phyloP scores from a whole-genome alignment of 2,888 invertebrate species.

The Gymnoscelis rufifasciata region DNA sequence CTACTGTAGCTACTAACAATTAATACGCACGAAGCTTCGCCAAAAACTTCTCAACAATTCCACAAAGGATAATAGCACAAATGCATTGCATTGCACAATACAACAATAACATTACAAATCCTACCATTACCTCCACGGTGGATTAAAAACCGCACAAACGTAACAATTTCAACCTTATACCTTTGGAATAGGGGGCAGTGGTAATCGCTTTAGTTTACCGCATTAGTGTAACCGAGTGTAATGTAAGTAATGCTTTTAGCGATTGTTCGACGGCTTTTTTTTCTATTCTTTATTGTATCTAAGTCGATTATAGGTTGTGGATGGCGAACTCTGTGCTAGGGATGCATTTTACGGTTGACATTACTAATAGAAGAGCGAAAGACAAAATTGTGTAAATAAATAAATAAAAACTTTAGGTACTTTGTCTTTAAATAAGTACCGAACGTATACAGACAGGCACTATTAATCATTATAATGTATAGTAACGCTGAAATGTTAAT shows the following conservation, averaged over 20 bases:
- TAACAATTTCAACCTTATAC: conserved; percentile 20
- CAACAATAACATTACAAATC: conserved; percentile 25
- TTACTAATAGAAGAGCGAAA: too few species aligned
- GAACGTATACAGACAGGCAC: too few species aligned
- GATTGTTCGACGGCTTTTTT: conserved; percentile 22
- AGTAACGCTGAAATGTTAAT: too few species aligned
- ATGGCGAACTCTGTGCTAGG: too few species aligned
- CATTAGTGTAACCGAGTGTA: conserved; percentile 36
- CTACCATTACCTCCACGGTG: conserved; percentile 25
- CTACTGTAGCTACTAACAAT: too few species aligned
- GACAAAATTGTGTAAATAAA: too few species aligned
- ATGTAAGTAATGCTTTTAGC: conserved; percentile 34
- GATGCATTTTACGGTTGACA: too few species aligned
- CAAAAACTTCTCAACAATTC: too few species aligned
- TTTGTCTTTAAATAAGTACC: too few species aligned
- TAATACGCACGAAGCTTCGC: too few species aligned
- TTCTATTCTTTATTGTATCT: conserved; percentile 2
- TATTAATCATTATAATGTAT: too few species aligned
- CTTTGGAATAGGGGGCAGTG: conserved; percentile 17
- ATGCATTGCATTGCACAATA: conserved; percentile 23
- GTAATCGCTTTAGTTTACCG: conserved; percentile 34
- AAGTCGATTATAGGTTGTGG: not conserved
- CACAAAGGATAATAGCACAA: conserved; percentile 21
- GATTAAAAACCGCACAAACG: conserved; percentile 19
- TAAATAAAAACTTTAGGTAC: too few species aligned